Conservation (phyloP, 2,797 vertebrate species). For the Rousettus madagascariensis region DNA sequence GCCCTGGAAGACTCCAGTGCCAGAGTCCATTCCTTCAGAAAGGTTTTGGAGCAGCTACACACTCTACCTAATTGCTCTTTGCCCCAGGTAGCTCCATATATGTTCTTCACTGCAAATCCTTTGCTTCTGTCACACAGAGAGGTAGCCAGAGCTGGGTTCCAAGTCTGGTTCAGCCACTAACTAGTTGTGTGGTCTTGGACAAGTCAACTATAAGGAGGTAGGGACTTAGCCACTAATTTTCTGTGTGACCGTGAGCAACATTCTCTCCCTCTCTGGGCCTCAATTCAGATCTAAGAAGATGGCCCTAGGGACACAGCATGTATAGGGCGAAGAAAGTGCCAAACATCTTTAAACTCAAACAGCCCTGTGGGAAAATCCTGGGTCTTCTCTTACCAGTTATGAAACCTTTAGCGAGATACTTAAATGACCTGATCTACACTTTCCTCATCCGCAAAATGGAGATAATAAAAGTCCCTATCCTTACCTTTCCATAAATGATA, state of each 20-base stretch:
- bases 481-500: conserved; percentile 43
- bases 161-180: conserved; percentile 15
- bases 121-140: neutral
- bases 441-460: conserved; percentile 26
- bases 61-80: neutral
- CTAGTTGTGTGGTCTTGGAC: conserved; percentile 14
- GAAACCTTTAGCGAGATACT: conserved; percentile 31
- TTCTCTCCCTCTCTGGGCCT: neutral
- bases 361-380: neutral
- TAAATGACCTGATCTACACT: conserved; percentile 30
- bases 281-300: conserved; percentile 21
- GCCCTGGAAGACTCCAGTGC: neutral
- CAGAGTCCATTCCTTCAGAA: neutral
- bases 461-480: neutral
- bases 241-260: conserved; percentile 9
- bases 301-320: neutral
- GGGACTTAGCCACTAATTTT: neutral
- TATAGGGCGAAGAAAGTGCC: neutral
- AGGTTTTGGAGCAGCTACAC: neutral
- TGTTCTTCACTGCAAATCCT: conserved; percentile 30
- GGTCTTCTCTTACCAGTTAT: neutral
- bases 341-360: conserved; percentile 56
- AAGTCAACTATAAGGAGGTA: conserved; percentile 7
- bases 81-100: neutral
- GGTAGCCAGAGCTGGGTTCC: conserved; percentile 40